Conservation (phyloP, 1,140 invertebrate genomes). For the Caerostris darwini region DNA sequence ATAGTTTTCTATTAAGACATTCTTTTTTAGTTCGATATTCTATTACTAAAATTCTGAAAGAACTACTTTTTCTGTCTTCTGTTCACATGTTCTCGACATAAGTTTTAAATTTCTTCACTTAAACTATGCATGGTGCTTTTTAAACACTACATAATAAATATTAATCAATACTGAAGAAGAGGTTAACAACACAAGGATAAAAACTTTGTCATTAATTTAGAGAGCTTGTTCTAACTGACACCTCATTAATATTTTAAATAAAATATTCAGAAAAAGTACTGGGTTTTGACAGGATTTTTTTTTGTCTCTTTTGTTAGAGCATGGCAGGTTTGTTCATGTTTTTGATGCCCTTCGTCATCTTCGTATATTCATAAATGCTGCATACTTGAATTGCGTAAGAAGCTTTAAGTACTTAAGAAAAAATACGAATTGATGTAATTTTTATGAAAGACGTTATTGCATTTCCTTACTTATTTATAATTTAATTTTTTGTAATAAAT, state of each 20-base stretch:
- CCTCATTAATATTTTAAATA: conserved; percentile 45
- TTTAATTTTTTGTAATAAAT: too few species aligned
- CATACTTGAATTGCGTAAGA: too few species aligned
- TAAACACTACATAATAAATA: conserved; percentile 12
- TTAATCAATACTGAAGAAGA: conserved; percentile 5
- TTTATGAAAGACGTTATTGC: too few species aligned
- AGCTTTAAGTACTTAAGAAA: too few species aligned
- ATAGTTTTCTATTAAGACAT: not conserved
- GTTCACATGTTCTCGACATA: not conserved
- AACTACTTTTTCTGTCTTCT: not conserved
- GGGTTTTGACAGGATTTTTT: conserved; percentile 16
- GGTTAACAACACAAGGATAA: not conserved
- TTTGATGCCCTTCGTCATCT: conserved; percentile 8
- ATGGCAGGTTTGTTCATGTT: not conserved
- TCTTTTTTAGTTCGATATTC: not conserved
- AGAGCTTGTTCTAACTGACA: conserved; percentile 38
- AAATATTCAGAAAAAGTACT: not conserved
- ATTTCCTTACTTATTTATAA: too few species aligned
- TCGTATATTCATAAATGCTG: not conserved
- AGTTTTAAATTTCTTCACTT: not conserved
- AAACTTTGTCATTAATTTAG: conserved; percentile 37
- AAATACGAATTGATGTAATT: too few species aligned
- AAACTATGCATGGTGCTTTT: not conserved
- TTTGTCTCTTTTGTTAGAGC: not conserved
- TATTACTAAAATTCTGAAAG: not conserved